Conservation (phyloP, 1,140 invertebrate species). For the Drusus annulatus region DNA sequence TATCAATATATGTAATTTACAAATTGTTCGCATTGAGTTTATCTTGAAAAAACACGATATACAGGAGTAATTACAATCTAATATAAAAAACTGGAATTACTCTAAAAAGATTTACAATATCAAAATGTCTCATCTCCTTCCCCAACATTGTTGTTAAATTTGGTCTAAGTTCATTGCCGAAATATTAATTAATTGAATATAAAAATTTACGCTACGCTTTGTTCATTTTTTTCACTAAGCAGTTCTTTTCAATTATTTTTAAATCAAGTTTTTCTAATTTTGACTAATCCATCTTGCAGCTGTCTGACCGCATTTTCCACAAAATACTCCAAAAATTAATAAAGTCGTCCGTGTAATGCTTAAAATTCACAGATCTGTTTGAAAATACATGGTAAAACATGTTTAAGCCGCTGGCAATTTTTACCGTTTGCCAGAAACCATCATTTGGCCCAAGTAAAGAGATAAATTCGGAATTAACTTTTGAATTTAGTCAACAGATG, state of each 20-base stretch:
- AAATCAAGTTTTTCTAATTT: background rate
- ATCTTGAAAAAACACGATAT: background rate
- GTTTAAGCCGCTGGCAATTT: no score
- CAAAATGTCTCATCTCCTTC: background rate
- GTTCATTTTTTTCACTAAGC: background rate
- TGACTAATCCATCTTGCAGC: background rate
- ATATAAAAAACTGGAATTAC: constrained; percentile 19
- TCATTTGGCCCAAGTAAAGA: no score
- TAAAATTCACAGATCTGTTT: no score
- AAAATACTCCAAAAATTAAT: no score
- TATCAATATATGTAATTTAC: background rate
- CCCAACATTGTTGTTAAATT: background rate
- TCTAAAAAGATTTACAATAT: constrained; percentile 16
- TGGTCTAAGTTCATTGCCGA: constrained; percentile 4
- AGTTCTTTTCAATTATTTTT: background rate
- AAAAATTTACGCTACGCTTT: constrained; percentile 11
- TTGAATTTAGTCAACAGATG: no score
- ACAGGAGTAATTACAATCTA: constrained; percentile 3
- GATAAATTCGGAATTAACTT: no score
- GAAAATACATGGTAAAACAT: no score
- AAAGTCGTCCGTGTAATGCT: no score
- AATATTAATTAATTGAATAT: constrained; percentile 1
- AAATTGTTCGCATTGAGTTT: background rate
- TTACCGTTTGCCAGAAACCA: no score
- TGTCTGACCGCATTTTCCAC: background rate